These are phyloP conservation scores for Pseudolaguvia tuberculata DNA, from an alignment of 2,113 vertebrate genomes.

Conservation along the genomic window DNA sequence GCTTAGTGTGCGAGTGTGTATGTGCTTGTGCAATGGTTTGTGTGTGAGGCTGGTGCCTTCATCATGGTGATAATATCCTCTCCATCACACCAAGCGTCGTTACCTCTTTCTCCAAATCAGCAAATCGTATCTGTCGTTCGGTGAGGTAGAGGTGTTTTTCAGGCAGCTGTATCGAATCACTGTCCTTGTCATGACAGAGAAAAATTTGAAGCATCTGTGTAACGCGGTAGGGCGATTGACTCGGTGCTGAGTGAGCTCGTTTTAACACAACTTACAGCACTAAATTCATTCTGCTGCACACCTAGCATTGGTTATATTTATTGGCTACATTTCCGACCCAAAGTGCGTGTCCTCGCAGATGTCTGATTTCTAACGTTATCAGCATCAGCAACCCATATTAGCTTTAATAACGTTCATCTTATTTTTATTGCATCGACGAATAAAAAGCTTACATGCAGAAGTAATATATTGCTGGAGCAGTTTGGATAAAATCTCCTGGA, in stretches of 20 bases:
- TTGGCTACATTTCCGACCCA: neutral
- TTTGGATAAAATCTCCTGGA: neutral
- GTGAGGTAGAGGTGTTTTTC: neutral
- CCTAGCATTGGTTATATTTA: neutral
- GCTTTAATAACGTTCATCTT: neutral
- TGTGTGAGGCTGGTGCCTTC: neutral
- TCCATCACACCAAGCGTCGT: conserved; percentile 17
- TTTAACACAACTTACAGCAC: neutral
- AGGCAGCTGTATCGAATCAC: conserved; percentile 26
- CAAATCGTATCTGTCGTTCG: conserved; percentile 9
- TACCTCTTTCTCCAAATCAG: conserved; percentile 11
- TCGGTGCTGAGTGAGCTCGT: conserved; percentile 13
- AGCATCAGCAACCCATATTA: neutral
- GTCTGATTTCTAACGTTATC: neutral
- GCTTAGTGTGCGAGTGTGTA: conserved; percentile 4
- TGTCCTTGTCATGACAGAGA: conserved; percentile 16
- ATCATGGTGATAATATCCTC: neutral
- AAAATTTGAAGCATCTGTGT: conserved; percentile 19
- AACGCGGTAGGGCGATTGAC: neutral
- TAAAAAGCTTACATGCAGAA: neutral
- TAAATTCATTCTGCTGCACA: neutral
- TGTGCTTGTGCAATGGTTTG: neutral
- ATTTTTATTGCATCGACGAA: neutral
- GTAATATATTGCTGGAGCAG: neutral
- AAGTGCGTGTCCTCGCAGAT: neutral